Evolutionary conservation across 2,888 invertebrate species (phyloP), one percentile per base, ranked within the genome.

Genomic region (Cantharis lateralis): DNA sequence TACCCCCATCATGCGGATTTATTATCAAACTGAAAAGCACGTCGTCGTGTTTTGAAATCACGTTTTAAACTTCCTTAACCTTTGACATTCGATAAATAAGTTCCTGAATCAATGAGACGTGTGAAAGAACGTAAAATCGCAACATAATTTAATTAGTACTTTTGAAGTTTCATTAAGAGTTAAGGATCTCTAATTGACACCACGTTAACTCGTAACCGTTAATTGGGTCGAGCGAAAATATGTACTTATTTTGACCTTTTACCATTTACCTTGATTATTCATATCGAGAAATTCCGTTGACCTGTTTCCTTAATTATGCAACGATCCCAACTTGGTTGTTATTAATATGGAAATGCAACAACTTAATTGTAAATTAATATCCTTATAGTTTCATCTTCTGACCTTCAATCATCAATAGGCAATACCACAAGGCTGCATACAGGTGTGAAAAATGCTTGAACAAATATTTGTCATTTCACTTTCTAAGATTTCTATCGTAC

Each of bases 191-290:
- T 48, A 48, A 48, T 48, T n/a, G 48, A 48, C 48, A 48, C 48
- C 48, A n/a, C n/a, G 48, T 48, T 48, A 48, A n/a, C n/a, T 48
- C 7, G 48, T n/a, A 48, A 48, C 48, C 48, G n/a, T 48, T 48
- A 48, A 48, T 48, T 48, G n/a, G 48, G 48, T 48, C 48, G 48
- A 48, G 48, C n/a, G 7, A 48, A 48, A 48, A 48, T 48, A 48
- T 48, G 48, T 48, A 48, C 48, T 48, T 48, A 48, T 66, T 24
- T 16, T 66, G 24, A 66, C 64, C 64, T 66, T 66, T 66, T 66
- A 66, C 64, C 64, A 66, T 66, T 20, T 24, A 66, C 64, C 64
- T 66, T 66, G 64, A 66, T 66, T 66, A 66, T 18, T 66, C 64
- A 66, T 66, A n/a, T 10, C 16, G 24, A 66, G 64, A 66, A 66